These are phyloP conservation scores for Hepsetus odoe DNA, from an alignment of 2,113 vertebrate species.

Conservation along the genomic window DNA sequence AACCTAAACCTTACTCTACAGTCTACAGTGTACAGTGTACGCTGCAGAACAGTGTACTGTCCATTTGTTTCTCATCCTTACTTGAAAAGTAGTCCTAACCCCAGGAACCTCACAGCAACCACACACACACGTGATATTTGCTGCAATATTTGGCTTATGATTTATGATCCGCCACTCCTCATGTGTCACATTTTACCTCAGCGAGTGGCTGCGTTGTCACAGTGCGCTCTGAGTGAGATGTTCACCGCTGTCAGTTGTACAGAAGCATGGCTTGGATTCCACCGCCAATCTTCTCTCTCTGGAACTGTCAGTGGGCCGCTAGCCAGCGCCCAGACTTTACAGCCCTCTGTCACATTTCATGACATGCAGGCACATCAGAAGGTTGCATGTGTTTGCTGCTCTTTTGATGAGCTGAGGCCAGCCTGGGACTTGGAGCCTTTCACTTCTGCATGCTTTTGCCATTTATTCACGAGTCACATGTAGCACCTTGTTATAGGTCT, in stretches of 20 bases:
- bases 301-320: conserved; percentile 22
- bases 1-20: not conserved
- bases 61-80: conserved; percentile 14
- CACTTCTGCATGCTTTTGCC: not conserved
- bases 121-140: conserved; percentile 35
- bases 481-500: not conserved
- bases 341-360: conserved; percentile 48
- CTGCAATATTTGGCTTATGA: conserved; percentile 4
- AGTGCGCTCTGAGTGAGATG: conserved; percentile 25
- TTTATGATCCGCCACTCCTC: conserved; percentile 15
- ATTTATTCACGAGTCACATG: not conserved
- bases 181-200: conserved; percentile 9
- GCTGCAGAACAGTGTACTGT: not conserved
- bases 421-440: not conserved
- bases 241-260: conserved; percentile 10
- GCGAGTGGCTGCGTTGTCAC: not conserved
- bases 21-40: not conserved
- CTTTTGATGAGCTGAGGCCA: conserved; percentile 17
- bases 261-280: conserved; percentile 34
- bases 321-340: conserved; percentile 44
- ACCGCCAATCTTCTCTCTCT: conserved; percentile 5
- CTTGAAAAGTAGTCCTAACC: not conserved
- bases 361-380: conserved; percentile 59
- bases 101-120: conserved; percentile 31
- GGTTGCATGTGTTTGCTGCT: conserved; percentile 53